Percentiles rank a stretch among this genome's conserved stretches.
These are phyloP conservation scores for Camponotus floridanus DNA, from an alignment of 1,140 invertebrate species.

Conservation along the genomic window DNA sequence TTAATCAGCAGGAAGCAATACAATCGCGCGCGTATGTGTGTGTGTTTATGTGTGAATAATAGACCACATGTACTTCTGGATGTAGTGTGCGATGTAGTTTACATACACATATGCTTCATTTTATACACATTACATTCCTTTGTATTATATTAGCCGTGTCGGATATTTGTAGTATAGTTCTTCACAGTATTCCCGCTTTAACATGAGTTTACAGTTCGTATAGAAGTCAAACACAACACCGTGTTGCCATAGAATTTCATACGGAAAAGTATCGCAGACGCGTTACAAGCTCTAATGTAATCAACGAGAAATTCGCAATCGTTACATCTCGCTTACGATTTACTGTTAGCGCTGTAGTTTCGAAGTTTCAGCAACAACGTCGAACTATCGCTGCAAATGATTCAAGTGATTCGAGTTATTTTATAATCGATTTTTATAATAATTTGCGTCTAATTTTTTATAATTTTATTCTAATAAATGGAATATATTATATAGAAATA, in stretches of 20 bases:
- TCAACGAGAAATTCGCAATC: slow-evolving; percentile 10
- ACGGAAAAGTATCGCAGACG: background rate
- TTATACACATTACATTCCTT: slow-evolving; percentile 46
- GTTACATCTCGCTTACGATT: background rate
- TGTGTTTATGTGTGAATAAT: slow-evolving; percentile 11
- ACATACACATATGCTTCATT: slow-evolving; percentile 5
- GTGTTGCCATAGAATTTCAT: background rate
- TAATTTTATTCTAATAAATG: background rate
- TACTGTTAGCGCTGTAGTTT: background rate
- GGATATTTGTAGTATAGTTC: slow-evolving; percentile 59
- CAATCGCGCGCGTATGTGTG: background rate
- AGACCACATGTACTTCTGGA: slow-evolving; percentile 60
- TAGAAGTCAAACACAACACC: slow-evolving; percentile 20
- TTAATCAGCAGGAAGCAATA: slow-evolving; percentile 57
- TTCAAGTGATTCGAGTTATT: slow-evolving; percentile 5
- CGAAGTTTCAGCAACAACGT: background rate
- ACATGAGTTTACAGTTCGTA: background rate
- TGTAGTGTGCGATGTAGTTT: slow-evolving; percentile 51
- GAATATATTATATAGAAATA: slow-evolving; percentile 14
- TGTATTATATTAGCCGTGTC: slow-evolving; percentile 41
- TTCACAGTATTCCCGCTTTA: background rate
- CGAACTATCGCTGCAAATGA: background rate
- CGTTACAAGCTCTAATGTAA: background rate
- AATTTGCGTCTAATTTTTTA: background rate
- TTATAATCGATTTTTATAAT: background rate